Evolutionary conservation across 2,888 invertebrate species (phyloP).

Genomic region (Carabus problematicus): DNA sequence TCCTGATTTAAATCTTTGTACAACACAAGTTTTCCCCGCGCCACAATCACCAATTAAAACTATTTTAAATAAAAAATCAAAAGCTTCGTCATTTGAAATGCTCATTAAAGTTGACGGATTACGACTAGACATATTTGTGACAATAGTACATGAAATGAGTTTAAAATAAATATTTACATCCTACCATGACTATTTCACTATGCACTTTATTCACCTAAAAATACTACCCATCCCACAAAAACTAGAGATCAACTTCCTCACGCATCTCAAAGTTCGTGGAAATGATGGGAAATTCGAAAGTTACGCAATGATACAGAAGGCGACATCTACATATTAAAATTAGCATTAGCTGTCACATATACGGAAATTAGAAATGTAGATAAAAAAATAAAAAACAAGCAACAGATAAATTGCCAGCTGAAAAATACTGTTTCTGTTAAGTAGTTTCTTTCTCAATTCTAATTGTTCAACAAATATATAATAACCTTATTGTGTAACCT

Average conservation of each 20-base stretch:
- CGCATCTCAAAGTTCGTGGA: slow-evolving; percentile 35
- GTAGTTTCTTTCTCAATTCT: too few relatives aligned
- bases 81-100: slow-evolving; percentile 77
- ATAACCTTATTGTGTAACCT: too few relatives aligned
- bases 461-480: too few relatives aligned
- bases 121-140: slow-evolving; percentile 68
- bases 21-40: slow-evolving; percentile 93
- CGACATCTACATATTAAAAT: slow-evolving; percentile 15
- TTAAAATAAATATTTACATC: slow-evolving; percentile 32
- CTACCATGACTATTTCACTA: slow-evolving; percentile 29
- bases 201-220: slow-evolving; percentile 37
- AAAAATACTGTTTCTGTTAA: too few relatives aligned
- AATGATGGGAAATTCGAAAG: slow-evolving; percentile 32
- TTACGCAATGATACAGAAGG: slow-evolving; percentile 21
- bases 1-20: slow-evolving; percentile 94
- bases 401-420: too few relatives aligned
- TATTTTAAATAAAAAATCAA: slow-evolving; percentile 95
- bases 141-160: neutral
- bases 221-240: slow-evolving; percentile 36
- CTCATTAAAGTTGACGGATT: slow-evolving; percentile 80
- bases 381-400: too few relatives aligned
- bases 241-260: slow-evolving; percentile 24
- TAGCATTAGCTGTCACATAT: too few relatives aligned
- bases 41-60: slow-evolving; percentile 92
- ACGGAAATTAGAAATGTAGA: too few relatives aligned